A percentile compares a stretch with the other conserved stretches of the same genome.
phyloP scores from a whole-genome alignment of 2,797 vertebrate species.

The Anguilla obscura region DNA sequence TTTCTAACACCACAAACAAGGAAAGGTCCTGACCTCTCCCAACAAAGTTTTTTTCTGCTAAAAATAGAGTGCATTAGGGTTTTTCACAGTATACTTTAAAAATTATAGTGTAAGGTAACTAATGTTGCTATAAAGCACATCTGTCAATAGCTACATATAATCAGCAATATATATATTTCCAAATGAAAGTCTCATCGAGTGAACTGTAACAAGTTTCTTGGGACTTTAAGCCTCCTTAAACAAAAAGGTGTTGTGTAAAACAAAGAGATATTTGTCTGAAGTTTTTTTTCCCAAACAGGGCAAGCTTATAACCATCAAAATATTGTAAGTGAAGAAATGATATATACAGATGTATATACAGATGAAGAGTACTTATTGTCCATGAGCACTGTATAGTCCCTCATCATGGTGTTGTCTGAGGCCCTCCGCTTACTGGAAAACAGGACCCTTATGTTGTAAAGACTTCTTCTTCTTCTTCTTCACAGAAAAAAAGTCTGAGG shows the following conservation, averaged over 20 bases:
- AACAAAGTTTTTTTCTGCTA: background rate
- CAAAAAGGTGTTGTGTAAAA: conserved; percentile 56
- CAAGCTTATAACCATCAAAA: conserved; percentile 49
- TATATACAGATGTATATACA: conserved; percentile 42
- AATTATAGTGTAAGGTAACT: background rate
- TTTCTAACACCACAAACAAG: background rate
- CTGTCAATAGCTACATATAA: background rate
- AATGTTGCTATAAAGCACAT: conserved; percentile 34
- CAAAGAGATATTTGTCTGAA: conserved; percentile 40
- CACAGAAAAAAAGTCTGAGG: conserved; percentile 73
- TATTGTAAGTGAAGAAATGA: conserved; percentile 35
- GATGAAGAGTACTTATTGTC: conserved; percentile 25
- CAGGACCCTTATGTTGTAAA: conserved; percentile 61
- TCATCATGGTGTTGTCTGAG: background rate
- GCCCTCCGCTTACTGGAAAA: conserved; percentile 57
- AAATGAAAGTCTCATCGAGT: background rate
- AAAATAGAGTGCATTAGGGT: conserved; percentile 60
- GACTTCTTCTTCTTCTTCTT: conserved; percentile 67
- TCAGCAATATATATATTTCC: background rate
- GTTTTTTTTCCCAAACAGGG: conserved; percentile 48
- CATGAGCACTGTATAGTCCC: background rate
- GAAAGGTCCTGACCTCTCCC: conserved; percentile 14
- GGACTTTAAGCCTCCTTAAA: conserved; percentile 37
- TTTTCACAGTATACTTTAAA: conserved; percentile 69
- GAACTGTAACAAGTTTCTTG: conserved; percentile 20